Conservation (phyloP, 2,888 invertebrate genomes). For the Cryptops parisi region DNA sequence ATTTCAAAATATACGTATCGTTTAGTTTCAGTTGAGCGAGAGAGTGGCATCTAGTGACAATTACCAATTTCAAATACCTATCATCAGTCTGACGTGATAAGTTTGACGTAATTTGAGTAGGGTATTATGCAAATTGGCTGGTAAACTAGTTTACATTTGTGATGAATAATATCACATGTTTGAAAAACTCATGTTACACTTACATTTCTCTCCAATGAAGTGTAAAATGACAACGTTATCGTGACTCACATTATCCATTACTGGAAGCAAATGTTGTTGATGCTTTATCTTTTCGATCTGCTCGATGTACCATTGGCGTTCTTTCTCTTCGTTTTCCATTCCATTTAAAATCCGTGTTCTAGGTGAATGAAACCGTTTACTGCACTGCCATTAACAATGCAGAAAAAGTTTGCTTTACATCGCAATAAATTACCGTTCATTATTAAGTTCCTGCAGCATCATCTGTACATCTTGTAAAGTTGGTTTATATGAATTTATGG, state of each 20-base stretch:
- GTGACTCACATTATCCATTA: conserved; percentile 1
- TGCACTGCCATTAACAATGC: too few species aligned
- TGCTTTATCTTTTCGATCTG: conserved; percentile 13
- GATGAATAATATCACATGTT: not conserved
- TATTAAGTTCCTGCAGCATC: conserved; percentile 8
- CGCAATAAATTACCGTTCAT: conserved; percentile 7
- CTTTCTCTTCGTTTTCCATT: conserved; percentile 16
- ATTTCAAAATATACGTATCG: too few species aligned
- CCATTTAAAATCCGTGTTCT: conserved; percentile 15
- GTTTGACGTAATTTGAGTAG: too few species aligned
- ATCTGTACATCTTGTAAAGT: not conserved
- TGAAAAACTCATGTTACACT: too few species aligned
- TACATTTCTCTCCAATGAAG: too few species aligned
- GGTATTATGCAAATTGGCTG: too few species aligned
- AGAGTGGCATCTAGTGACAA: too few species aligned
- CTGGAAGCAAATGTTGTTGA: not conserved
- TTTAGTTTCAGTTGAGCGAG: too few species aligned
- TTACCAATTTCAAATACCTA: too few species aligned
- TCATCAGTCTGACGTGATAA: too few species aligned
- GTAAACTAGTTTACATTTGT: not conserved
- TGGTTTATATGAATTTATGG: not conserved
- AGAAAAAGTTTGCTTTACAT: too few species aligned
- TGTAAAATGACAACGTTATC: not conserved
- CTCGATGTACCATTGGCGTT: conserved; percentile 13
- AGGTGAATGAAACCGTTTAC: too few species aligned